phyloP scores from a whole-genome alignment of 1,140 invertebrate species.

The Ceratina australensis region DNA sequence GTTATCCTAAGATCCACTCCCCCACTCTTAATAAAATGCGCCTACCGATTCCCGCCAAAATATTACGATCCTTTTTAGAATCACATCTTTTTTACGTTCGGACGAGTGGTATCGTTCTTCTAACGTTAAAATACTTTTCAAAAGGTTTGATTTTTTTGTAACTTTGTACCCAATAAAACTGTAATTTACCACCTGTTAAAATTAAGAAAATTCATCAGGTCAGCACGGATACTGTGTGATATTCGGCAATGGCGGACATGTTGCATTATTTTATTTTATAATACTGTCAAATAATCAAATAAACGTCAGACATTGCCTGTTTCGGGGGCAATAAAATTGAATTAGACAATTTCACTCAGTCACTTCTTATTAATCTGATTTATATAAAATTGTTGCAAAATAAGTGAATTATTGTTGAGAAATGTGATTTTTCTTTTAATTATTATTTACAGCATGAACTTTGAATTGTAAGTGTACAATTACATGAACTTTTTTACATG shows the following conservation, averaged over 20 bases:
- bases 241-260: no score
- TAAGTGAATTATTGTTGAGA: conserved; percentile 15
- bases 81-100: neutral
- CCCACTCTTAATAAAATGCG: conserved; percentile 29
- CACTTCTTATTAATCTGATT: no score
- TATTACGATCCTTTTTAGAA: conserved; percentile 10
- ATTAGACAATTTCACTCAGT: no score
- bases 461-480: neutral
- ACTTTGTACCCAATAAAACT: neutral
- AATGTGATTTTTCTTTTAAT: conserved; percentile 39
- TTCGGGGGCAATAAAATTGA: no score
- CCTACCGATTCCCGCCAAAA: conserved; percentile 55
- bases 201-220: neutral
- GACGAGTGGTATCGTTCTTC: neutral
- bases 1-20: conserved; percentile 14
- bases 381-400: neutral
- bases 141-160: neutral
- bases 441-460: conserved; percentile 31
- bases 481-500: neutral
- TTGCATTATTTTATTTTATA: no score
- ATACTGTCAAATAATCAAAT: no score
- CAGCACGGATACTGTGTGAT: neutral
- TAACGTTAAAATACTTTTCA: neutral
- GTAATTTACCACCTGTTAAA: neutral
- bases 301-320: no score